Base-by-base conservation (phyloP, 2,113 vertebrate genomes). In the Cynopterus brachyotis region DNA sequence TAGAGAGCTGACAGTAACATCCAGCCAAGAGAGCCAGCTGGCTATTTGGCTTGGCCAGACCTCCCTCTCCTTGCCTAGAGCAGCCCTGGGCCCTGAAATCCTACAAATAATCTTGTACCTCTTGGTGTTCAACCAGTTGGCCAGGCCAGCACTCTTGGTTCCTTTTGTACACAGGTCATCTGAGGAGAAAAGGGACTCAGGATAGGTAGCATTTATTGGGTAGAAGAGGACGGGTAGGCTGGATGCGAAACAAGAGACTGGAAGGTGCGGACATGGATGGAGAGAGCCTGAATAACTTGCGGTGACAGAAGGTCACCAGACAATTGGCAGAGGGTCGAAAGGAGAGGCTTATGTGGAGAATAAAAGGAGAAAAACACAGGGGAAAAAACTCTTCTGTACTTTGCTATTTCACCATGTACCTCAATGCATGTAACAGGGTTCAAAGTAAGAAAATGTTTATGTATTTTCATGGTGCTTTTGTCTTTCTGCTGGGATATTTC, bases 21-120 rank as follows among this genome's bases (percentile, higher is more conserved):
- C 15, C 20, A 76, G 97, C 92, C 95, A 95, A 94, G 69, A 96
- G 80, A 96, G 80, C 96, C 97, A 97, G 97, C 95, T 97, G 97
- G 96, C 94, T 89, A 67, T 75, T 62, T 87, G 26, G 16, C 95
- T 80, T 67, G 90, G 87, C 96, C 94, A 96, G 94, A 66, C 69
- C 40, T 89, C 70, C 30, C 86, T 94, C 53, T 94, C 87, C 93
- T 92, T 70, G 69, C 94, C 35, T 80, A 19, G 89, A 89, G 82
- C 66, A 69, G 89, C 57, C 47, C 84, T 92, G 75, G 95, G 80
- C 70, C 19, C 84, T 92, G 88, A 91, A 81, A 80, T 87, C 64
- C 69, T 67, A 95, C 92, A 92, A 89, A 87, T 89, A 95, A 98
- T 95, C 96, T 94, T 75, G 81, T 90, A 35, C 53, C 93, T 92